Evolutionary conservation across 2,113 vertebrate genomes (phyloP).

Genomic region (Turnix velox): DNA sequence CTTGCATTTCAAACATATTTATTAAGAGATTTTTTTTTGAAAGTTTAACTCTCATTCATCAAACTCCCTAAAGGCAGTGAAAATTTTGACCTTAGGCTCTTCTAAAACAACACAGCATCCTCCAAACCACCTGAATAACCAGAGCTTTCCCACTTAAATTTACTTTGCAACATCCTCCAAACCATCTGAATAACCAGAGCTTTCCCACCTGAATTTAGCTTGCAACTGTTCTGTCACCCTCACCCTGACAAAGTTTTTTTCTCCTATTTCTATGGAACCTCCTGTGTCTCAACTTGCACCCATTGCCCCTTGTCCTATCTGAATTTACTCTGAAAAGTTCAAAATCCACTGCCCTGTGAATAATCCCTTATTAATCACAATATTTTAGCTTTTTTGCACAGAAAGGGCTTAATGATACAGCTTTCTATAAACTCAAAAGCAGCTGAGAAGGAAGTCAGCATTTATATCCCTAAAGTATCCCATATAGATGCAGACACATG

Average conservation of each 20-base stretch:
- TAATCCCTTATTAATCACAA: not conserved
- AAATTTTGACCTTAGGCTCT: not conserved
- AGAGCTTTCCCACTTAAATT: not conserved
- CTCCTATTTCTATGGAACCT: too few species aligned
- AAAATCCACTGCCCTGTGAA: not conserved
- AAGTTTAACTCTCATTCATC: not conserved
- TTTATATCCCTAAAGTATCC: accelerated
- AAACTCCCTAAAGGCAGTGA: not conserved
- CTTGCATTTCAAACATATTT: not conserved
- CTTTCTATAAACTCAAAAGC: slow-evolving; percentile 88
- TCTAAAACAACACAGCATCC: not conserved
- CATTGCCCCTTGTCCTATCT: too few species aligned
- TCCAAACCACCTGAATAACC: not conserved
- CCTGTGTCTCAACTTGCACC: too few species aligned
- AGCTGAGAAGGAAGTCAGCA: not conserved
- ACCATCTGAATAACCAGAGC: too few species aligned
- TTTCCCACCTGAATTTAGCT: too few species aligned
- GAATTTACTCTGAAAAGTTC: too few species aligned
- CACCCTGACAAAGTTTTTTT: too few species aligned
- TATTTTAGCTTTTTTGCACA: not conserved
- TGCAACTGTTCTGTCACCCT: too few species aligned
- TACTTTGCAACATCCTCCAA: not conserved
- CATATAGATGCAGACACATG: accelerated
- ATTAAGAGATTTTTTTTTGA: not conserved
- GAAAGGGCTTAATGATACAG: slow-evolving; percentile 74